Percentiles rank a stretch among this genome's conserved stretches.
Evolutionary conservation across 2,113 vertebrate species (phyloP).

Genomic region (Myotis lucifugus): DNA sequence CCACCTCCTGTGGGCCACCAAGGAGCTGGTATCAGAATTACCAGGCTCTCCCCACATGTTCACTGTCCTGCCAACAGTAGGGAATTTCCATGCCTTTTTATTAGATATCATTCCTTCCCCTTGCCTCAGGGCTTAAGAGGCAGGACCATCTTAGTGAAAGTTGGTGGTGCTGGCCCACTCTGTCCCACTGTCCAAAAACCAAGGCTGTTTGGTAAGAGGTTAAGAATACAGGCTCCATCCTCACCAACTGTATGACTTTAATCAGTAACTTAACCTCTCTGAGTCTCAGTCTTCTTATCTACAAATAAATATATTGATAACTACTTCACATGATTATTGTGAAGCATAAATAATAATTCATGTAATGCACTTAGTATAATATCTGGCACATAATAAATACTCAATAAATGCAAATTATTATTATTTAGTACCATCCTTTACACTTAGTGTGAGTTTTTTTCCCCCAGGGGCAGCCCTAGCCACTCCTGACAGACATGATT

Average conservation of each 20-base stretch:
- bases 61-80: neutral
- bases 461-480: neutral
- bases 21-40: neutral
- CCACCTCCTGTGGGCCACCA: neutral
- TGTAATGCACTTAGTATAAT: neutral
- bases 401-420: neutral
- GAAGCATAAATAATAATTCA: neutral
- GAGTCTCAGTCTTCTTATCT: neutral
- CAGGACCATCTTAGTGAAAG: neutral
- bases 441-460: neutral
- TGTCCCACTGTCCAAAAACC: neutral
- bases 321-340: neutral
- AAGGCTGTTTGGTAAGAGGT: neutral
- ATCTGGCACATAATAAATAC: neutral
- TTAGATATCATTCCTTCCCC: neutral
- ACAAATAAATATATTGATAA: neutral
- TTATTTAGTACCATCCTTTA: neutral
- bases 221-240: neutral
- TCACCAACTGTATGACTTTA: slow-evolving; percentile 9
- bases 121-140: neutral
- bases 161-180: neutral
- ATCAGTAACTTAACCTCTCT: neutral
- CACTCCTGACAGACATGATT: neutral
- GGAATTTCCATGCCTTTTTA: neutral
- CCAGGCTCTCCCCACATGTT: neutral